Evolutionary conservation across 2,888 invertebrate genomes (phyloP).

Genomic region (Linyphia triangularis): DNA sequence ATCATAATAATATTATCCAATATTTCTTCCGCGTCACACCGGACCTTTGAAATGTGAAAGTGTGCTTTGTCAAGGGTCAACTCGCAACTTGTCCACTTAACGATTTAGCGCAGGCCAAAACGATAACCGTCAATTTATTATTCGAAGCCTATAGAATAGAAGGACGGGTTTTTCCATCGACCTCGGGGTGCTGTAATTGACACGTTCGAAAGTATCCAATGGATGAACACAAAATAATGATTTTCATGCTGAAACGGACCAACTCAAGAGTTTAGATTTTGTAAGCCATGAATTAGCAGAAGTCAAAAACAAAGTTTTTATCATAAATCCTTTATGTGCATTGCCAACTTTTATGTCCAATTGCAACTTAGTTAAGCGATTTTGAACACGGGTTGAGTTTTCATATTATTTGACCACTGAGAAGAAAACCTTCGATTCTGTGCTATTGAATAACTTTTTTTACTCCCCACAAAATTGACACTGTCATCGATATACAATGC

Average conservation of each 20-base stretch:
- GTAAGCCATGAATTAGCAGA: too few species aligned
- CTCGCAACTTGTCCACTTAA: constrained; percentile 29
- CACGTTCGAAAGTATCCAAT: constrained; percentile 32
- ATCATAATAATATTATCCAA: neutral
- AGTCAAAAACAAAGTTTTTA: too few species aligned
- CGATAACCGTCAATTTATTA: constrained; percentile 44
- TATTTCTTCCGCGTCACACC: neutral
- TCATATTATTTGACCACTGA: too few species aligned
- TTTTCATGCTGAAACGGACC: neutral
- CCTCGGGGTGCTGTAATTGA: constrained; percentile 37
- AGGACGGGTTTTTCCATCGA: constrained; percentile 1
- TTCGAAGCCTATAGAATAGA: constrained; percentile 38
- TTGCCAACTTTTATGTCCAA: too few species aligned
- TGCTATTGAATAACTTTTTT: too few species aligned
- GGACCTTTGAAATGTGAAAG: neutral
- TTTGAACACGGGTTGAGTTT: too few species aligned
- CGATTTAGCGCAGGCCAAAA: constrained; percentile 34
- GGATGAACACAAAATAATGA: constrained; percentile 13
- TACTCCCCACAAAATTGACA: too few species aligned
- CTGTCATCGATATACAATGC: too few species aligned
- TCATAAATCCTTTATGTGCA: too few species aligned
- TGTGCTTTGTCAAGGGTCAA: neutral
- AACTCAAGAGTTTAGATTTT: too few species aligned
- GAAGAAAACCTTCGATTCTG: too few species aligned
- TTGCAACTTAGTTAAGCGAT: too few species aligned